phyloP scores from a whole-genome alignment of 2,113 vertebrate genomes.

The Osmerus mordax region DNA sequence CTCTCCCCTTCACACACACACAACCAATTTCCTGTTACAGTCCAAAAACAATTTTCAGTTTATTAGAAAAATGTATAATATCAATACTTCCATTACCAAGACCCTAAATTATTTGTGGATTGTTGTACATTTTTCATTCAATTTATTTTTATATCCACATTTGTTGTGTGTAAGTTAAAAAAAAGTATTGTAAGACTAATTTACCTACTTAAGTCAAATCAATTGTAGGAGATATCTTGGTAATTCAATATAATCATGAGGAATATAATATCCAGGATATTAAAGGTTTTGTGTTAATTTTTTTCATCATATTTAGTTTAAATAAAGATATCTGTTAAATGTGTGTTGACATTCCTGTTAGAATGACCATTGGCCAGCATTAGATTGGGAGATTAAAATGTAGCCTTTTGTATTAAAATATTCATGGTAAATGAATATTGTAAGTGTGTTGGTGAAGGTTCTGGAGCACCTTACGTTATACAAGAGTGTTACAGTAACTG shows the following conservation, averaged over 20 bases:
- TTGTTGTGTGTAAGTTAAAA: background rate
- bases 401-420: constrained; percentile 48
- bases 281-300: constrained; percentile 6
- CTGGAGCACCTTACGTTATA: too few relatives aligned
- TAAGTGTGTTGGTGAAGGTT: background rate
- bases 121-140: constrained; percentile 50
- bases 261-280: constrained; percentile 8
- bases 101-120: constrained; percentile 44
- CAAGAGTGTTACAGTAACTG: too few relatives aligned
- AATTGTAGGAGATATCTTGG: too few relatives aligned
- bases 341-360: constrained; percentile 15
- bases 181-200: background rate
- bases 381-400: constrained; percentile 19
- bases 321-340: constrained; percentile 11
- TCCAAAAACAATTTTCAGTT: too few relatives aligned
- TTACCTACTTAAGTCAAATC: too few relatives aligned
- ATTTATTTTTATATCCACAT: constrained; percentile 4
- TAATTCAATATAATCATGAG: background rate
- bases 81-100: background rate
- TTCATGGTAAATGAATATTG: constrained; percentile 46
- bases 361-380: constrained; percentile 9
- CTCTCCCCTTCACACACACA: background rate
- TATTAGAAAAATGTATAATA: too few relatives aligned
- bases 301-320: background rate
- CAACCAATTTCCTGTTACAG: background rate